phyloP scores from a whole-genome alignment of 2,113 vertebrate genomes.

The Desmodus rotundus region DNA sequence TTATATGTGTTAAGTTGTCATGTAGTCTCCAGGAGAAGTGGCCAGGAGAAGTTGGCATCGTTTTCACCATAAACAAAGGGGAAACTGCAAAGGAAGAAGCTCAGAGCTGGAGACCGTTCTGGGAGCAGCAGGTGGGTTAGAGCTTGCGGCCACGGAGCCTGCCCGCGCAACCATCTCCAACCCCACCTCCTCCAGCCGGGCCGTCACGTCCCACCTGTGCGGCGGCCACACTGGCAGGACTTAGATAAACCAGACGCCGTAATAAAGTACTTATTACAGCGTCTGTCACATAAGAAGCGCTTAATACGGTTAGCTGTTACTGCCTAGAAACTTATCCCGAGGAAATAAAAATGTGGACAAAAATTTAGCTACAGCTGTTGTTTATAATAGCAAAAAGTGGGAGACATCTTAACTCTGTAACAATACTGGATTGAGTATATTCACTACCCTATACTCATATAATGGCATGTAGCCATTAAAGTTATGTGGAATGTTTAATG shows the following conservation, averaged over 20 bases:
- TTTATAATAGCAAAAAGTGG: neutral
- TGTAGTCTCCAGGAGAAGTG: neutral
- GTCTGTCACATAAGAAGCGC: neutral
- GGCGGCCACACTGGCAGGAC: neutral
- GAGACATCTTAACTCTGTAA: neutral
- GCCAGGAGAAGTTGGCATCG: neutral
- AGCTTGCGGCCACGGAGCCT: neutral
- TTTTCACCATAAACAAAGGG: neutral
- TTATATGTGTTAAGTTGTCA: neutral
- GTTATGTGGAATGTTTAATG: neutral
- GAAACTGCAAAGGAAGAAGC: neutral
- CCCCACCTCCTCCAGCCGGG: neutral
- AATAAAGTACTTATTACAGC: neutral
- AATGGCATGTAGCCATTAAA: neutral
- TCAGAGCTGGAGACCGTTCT: neutral
- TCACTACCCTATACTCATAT: neutral
- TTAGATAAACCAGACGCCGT: neutral
- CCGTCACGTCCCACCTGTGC: neutral
- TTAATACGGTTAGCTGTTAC: neutral
- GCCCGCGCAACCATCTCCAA: neutral
- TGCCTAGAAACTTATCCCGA: neutral
- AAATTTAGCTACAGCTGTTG: neutral
- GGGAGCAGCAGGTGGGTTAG: neutral
- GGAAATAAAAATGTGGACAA: neutral
- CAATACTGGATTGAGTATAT: neutral